Conservation (phyloP, 2,797 vertebrate genomes). For the Etheostoma nigrum region DNA sequence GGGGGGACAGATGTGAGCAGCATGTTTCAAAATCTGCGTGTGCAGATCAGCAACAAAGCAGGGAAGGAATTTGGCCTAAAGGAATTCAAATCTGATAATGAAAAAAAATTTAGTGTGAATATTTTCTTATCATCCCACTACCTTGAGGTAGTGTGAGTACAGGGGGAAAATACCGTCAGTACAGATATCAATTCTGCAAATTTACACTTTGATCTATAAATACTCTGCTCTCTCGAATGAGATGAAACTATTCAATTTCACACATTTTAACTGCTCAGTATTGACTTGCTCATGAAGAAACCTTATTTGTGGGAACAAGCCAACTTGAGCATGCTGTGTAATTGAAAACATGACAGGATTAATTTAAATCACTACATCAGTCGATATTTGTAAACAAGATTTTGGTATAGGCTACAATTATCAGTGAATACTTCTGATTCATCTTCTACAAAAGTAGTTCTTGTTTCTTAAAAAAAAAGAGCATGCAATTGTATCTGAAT, state of each 20-base stretch:
- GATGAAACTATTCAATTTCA: conserved; percentile 86
- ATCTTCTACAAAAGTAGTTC: conserved; percentile 15
- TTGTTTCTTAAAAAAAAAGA: conserved; percentile 16
- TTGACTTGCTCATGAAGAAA: conserved; percentile 76
- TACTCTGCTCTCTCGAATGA: conserved; percentile 67
- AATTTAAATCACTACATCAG: conserved; percentile 61
- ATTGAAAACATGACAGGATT: conserved; percentile 71
- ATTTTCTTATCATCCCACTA: conserved; percentile 62
- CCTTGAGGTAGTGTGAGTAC: conserved; percentile 64
- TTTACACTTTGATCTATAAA: conserved; percentile 80
- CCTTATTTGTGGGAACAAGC: conserved; percentile 63
- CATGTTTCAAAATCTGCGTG: conserved; percentile 50
- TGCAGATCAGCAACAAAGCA: conserved; percentile 46
- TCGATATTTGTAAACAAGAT: conserved; percentile 61
- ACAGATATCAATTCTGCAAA: conserved; percentile 67
- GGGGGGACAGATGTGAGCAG: conserved; percentile 25
- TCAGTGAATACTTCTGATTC: conserved; percentile 34
- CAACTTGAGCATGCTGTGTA: conserved; percentile 60
- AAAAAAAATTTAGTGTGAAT: conserved; percentile 38
- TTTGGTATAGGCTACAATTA: conserved; percentile 43
- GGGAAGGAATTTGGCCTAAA: conserved; percentile 50
- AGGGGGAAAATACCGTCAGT: conserved; percentile 22
- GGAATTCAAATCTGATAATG: conserved; percentile 69
- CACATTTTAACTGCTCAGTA: conserved; percentile 74
- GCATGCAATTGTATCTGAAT: conserved; percentile 1